A percentile compares a stretch with the other conserved stretches of the same genome.
These are phyloP conservation scores for Drosophila tani DNA, from an alignment of 1,140 invertebrate species.

Conservation along the genomic window DNA sequence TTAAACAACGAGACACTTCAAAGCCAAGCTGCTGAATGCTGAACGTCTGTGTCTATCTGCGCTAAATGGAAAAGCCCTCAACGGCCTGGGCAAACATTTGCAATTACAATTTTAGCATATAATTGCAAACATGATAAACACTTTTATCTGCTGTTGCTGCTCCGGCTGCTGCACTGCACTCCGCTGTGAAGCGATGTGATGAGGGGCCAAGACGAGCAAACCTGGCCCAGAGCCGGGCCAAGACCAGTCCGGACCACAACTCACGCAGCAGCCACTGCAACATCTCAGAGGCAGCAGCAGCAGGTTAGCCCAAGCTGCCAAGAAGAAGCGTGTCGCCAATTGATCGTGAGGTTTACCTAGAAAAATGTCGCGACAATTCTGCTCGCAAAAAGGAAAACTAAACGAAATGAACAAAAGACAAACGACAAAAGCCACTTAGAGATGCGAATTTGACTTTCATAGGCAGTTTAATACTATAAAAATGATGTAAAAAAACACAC, in stretches of 20 bases:
- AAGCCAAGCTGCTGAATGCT: conserved; percentile 61
- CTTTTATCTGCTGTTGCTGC: conserved; percentile 68
- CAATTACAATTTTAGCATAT: conserved; percentile 84
- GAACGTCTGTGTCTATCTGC: conserved; percentile 49
- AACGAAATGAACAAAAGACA: conserved; percentile 49
- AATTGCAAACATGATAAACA: conserved; percentile 84
- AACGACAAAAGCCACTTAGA: conserved; percentile 14
- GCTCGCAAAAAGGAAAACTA: conserved; percentile 41
- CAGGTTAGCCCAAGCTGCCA: conserved; percentile 64
- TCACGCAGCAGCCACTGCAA: conserved; percentile 53
- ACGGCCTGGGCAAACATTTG: conserved; percentile 80
- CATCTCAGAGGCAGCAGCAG: conserved; percentile 27
- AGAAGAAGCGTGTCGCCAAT: conserved; percentile 85
- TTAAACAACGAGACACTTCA: conserved; percentile 81
- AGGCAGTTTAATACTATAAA: neutral
- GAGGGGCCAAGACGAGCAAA: conserved; percentile 18
- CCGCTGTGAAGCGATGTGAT: conserved; percentile 17
- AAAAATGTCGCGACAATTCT: conserved; percentile 84
- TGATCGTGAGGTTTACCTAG: conserved; percentile 85
- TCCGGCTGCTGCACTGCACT: conserved; percentile 31
- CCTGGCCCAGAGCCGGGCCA: conserved; percentile 20
- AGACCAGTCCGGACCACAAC: conserved; percentile 50
- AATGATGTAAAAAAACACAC: too few relatives aligned
- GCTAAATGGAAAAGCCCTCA: conserved; percentile 70
- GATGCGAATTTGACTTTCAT: conserved; percentile 11